Base-by-base conservation (phyloP, 2,113 vertebrate genomes). In the Pomatostomus ruficeps region DNA sequence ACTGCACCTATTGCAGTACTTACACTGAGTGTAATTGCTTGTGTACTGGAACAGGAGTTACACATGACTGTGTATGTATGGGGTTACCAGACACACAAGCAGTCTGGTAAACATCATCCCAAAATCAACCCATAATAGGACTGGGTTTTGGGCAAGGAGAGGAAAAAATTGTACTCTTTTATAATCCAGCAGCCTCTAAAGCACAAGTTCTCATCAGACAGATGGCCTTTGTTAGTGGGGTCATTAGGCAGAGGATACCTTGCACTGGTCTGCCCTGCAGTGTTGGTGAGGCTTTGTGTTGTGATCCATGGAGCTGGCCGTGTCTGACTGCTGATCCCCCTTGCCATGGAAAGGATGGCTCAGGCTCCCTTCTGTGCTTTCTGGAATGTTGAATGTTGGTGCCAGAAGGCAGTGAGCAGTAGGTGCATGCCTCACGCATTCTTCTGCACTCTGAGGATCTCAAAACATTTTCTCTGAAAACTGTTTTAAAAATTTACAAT, bases 281-380 rank as follows among this genome's bases (percentile, higher is more conserved):
- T 3, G 19, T 63, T 62, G 19, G 6, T 33, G 40, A 36, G 49
- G 38, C 9, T 1, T 9, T 35, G 7, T 1, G 0, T 9, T 43
- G 75, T 26, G 42, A 19, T 35, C 55, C 19, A 0, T 17, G 59
- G 74, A 65, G 36, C 51, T 35, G 78, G 19, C 61, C 0, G 0
- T 14, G 31, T 29, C 45, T 62, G 45, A 40, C 40, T 8, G 0
- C 58, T 4, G 12, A 48, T 48, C 22, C 12, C 17, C 12, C 15
- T 28, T 38, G 26, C 40, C 28, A 1, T 59, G 25, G 59, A 59
- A 26, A 13, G 31, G 49, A 59, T 0, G 3, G 35, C 35, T 54
- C 33, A 17, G 20, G 36, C 46, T 79, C 20, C 21, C n/a, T 73
- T 67, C 42, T 12, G 6, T 15, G 38, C 51, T 94, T 46, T 2